Evolutionary conservation across 2,888 invertebrate species (phyloP), one percentile per base, ranked within the genome.

Genomic region (Geophilus truncorum): DNA sequence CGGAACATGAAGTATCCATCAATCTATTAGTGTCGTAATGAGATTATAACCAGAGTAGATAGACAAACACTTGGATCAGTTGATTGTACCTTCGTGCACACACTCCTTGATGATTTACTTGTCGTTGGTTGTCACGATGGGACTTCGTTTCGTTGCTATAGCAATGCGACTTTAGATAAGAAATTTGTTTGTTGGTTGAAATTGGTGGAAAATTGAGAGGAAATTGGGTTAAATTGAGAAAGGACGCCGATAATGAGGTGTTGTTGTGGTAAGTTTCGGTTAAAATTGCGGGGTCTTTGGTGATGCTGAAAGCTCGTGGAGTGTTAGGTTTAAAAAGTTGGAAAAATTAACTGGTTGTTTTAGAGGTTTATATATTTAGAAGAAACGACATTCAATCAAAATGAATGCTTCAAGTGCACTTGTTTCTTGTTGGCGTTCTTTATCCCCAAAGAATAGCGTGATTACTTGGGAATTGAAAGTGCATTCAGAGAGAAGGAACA

Each of bases 1-100:
- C 28, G 12, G n/a, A 28, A 70, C 70, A 70, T 70, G 70, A 25
- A 70, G 70, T 70, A 70, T 70, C 70, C 70, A 70, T 70, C 70
- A 70, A 70, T 70, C 70, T 28, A 70, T 70, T 70, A 70, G 28
- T 70, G 70, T 1, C 25, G 28, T 70, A 70, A 70, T 70, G 70
- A 70, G 70, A 70, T 70, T 25, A 70, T 70, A 70, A 28, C 23
- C 25, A 28, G 25, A 57, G 23, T n/a, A 15, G 70, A 28, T 28
- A 12, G 70, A 25, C 70, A 70, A 70, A 70, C 70, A 70, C 70
- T 28, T 25, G 70, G 70, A 28, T 70, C 25, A 28, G n/a, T n/a
- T n/a, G n/a, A n/a, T n/a, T 21, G 51, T 21, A 51, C 51, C 51
- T 51, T 18, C 18, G 18, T 18, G n/a, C 51, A n/a, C 40, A 40